Conservation (phyloP, 2,113 vertebrate genomes). For the Nothoprocta pentlandii region DNA sequence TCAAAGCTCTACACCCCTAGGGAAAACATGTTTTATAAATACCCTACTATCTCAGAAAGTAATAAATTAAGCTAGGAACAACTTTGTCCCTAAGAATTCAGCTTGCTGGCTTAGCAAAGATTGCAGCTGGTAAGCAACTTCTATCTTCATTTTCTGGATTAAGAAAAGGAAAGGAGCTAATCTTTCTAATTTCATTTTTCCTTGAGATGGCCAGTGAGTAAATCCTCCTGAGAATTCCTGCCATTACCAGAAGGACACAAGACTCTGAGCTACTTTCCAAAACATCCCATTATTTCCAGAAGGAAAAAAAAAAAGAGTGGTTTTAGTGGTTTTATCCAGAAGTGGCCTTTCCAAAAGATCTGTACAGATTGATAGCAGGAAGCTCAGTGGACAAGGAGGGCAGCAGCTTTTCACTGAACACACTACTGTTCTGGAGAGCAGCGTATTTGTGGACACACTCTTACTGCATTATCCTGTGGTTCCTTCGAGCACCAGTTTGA, state of each 20-base stretch:
- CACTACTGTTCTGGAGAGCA: neutral
- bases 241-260: neutral
- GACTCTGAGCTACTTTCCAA: neutral
- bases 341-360: neutral
- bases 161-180: neutral
- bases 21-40: neutral
- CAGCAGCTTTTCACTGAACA: neutral
- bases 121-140: neutral
- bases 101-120: neutral
- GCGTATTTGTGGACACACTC: neutral
- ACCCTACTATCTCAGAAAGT: neutral
- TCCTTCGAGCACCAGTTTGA: neutral
- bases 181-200: neutral
- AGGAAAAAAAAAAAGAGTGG: neutral
- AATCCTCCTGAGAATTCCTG: neutral
- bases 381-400: neutral
- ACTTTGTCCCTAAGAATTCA: neutral
- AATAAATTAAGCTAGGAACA: neutral
- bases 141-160: neutral
- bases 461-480: neutral
- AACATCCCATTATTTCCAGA: neutral
- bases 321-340: neutral
- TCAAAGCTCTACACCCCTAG: neutral
- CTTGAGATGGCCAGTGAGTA: neutral
- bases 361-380: neutral